Percentiles rank a stretch among this genome's conserved stretches.
Conservation (phyloP, 2,888 invertebrate genomes). For the Palloptera scutellata region DNA sequence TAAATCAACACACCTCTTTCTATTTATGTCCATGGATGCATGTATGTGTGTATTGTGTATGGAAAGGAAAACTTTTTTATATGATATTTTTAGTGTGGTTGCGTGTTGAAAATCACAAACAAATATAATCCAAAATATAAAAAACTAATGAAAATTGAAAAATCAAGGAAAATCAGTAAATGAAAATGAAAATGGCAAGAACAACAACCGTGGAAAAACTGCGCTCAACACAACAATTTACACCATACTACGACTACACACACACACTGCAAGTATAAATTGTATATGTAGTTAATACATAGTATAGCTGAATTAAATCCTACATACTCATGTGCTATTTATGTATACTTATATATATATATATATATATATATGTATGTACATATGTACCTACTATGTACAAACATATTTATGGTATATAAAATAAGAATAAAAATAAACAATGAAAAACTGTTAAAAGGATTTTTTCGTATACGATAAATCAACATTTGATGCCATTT, state of each 20-base stretch:
- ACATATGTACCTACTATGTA: too few relatives aligned
- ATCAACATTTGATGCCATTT: slow-evolving; percentile 6
- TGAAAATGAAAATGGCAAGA: not conserved
- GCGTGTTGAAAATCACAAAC: slow-evolving; percentile 23
- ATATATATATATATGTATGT: too few relatives aligned
- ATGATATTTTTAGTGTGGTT: slow-evolving; percentile 10
- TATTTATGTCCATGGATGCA: too few relatives aligned
- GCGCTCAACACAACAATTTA: slow-evolving; percentile 1
- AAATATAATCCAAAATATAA: not conserved
- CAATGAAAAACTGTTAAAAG: slow-evolving; percentile 22
- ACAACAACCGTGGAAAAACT: slow-evolving; percentile 9
- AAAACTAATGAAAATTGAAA: not conserved
- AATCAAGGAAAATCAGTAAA: not conserved
- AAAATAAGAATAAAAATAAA: slow-evolving; percentile 16
- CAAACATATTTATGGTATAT: too few relatives aligned
- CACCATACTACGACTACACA: too few relatives aligned
- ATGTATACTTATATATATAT: too few relatives aligned
- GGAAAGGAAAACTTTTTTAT: too few relatives aligned
- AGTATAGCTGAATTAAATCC: too few relatives aligned
- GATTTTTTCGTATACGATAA: slow-evolving; percentile 19
- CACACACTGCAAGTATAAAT: not conserved
- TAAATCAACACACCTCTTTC: too few relatives aligned
- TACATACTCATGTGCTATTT: too few relatives aligned
- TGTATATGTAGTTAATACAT: too few relatives aligned
- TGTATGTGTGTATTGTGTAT: too few relatives aligned